These are phyloP conservation scores for Stenodera caucasica DNA, from an alignment of 2,888 invertebrate species.

Conservation along the genomic window DNA sequence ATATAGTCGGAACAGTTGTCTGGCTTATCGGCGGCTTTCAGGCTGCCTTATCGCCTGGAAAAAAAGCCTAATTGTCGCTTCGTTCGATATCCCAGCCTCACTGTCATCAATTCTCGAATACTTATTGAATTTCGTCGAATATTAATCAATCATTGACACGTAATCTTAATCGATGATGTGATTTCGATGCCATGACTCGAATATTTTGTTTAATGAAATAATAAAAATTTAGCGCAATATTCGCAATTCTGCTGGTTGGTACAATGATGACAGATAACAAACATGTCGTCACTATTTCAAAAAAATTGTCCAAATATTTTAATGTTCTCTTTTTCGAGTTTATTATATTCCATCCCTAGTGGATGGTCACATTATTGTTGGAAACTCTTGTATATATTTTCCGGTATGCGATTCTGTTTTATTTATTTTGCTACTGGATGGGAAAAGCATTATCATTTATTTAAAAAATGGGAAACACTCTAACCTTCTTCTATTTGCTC, in stretches of 20 bases:
- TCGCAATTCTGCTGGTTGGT: conserved; percentile 31
- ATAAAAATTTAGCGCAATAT: no score
- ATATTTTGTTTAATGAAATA: conserved; percentile 15
- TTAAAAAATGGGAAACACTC: not conserved
- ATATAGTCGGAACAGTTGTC: conserved; percentile 11
- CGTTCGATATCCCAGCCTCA: conserved; percentile 19
- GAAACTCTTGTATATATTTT: conserved; percentile 19
- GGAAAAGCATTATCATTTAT: not conserved
- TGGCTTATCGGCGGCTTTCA: conserved; percentile 28
- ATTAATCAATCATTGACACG: conserved; percentile 44
- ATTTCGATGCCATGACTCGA: no score
- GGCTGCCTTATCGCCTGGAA: conserved; percentile 24
- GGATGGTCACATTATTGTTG: conserved; percentile 1
- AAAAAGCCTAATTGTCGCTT: conserved; percentile 27
- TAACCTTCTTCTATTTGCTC: no score
- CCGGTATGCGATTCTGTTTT: conserved; percentile 14
- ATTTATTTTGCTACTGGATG: conserved; percentile 4
- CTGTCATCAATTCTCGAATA: conserved; percentile 24
- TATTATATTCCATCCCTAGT: conserved; percentile 11
- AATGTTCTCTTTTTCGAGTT: conserved; percentile 12
- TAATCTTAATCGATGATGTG: conserved; percentile 43
- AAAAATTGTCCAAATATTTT: not conserved
- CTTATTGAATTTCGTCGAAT: conserved; percentile 34
- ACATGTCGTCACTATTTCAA: conserved; percentile 27
- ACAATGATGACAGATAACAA: conserved; percentile 30